These are phyloP conservation scores for Nipponia nippon DNA, from an alignment of 2,113 vertebrate genomes.

Conservation along the genomic window DNA sequence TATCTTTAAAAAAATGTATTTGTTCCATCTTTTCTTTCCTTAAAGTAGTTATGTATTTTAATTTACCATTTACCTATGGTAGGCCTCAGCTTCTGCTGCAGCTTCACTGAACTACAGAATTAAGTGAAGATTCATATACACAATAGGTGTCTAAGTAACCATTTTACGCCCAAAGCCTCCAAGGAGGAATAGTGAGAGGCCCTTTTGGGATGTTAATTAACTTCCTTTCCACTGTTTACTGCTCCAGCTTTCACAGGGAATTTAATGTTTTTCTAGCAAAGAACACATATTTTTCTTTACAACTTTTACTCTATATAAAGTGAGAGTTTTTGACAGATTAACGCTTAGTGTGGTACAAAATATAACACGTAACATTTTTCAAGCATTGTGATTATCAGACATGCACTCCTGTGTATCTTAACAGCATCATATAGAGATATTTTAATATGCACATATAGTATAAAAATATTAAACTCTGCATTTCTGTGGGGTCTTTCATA, in stretches of 20 bases:
- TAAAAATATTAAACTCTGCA: background rate
- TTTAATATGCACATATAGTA: background rate
- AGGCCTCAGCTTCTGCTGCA: background rate
- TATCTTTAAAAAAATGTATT: background rate
- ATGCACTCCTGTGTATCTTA: background rate
- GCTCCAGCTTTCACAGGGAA: constrained; percentile 19
- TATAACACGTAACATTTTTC: background rate
- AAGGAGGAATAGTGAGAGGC: constrained; percentile 14
- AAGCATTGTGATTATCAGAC: background rate
- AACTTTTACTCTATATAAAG: background rate
- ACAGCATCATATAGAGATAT: background rate
- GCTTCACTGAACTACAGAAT: background rate
- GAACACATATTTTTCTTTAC: background rate
- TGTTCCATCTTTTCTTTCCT: background rate
- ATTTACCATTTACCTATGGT: background rate
- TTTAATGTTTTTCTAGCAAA: constrained; percentile 5
- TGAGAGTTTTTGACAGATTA: background rate
- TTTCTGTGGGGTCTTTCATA: background rate
- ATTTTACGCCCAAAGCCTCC: constrained; percentile 22
- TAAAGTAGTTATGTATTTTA: background rate
- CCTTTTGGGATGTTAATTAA: constrained; percentile 64
- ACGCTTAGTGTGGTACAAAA: background rate
- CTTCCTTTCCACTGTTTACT: constrained; percentile 57
- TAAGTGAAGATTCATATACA: constrained; percentile 11
- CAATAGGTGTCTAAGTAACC: constrained; percentile 54